Conservation (phyloP, 2,113 vertebrate genomes). For the Trachemys scripta region DNA sequence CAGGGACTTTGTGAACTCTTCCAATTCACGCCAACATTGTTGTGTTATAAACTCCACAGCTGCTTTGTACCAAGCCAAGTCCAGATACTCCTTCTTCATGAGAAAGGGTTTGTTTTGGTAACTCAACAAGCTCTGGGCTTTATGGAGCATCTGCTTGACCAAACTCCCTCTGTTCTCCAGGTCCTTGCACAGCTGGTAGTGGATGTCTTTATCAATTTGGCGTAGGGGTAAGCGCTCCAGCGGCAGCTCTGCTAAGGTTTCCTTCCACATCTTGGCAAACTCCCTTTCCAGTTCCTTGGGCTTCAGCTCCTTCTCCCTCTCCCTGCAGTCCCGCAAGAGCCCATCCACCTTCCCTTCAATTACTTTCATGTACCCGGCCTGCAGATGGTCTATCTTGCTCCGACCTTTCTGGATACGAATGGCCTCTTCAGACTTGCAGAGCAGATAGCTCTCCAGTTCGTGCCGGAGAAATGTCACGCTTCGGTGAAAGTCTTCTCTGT, state of each 20-base stretch:
- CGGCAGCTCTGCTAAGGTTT: neutral
- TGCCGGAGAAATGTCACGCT: slow-evolving; percentile 61
- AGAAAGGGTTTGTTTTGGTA: neutral
- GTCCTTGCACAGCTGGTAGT: slow-evolving; percentile 67
- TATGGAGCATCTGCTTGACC: slow-evolving; percentile 70
- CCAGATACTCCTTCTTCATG: slow-evolving; percentile 64
- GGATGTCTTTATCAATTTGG: slow-evolving; percentile 68
- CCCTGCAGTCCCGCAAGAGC: slow-evolving; percentile 63
- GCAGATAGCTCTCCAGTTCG: slow-evolving; percentile 36
- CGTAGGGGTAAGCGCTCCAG: slow-evolving; percentile 51
- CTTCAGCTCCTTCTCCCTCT: neutral
- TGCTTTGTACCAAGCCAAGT: neutral
- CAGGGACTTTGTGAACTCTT: slow-evolving; percentile 62
- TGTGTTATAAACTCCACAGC: slow-evolving; percentile 43
- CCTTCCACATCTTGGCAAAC: slow-evolving; percentile 79
- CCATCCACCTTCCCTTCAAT: slow-evolving; percentile 64
- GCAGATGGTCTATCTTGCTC: slow-evolving; percentile 63
- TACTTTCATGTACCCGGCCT: slow-evolving; percentile 49
- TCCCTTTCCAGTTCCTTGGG: slow-evolving; percentile 63
- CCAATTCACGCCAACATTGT: slow-evolving; percentile 60
- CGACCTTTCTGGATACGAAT: slow-evolving; percentile 62
- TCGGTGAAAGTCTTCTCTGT: slow-evolving; percentile 63
- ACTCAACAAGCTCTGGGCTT: neutral
- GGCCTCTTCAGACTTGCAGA: slow-evolving; percentile 30
- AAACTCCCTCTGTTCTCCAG: slow-evolving; percentile 46